Evolutionary conservation across 2,888 invertebrate genomes (phyloP).

Genomic region (Elgonia sp.): DNA sequence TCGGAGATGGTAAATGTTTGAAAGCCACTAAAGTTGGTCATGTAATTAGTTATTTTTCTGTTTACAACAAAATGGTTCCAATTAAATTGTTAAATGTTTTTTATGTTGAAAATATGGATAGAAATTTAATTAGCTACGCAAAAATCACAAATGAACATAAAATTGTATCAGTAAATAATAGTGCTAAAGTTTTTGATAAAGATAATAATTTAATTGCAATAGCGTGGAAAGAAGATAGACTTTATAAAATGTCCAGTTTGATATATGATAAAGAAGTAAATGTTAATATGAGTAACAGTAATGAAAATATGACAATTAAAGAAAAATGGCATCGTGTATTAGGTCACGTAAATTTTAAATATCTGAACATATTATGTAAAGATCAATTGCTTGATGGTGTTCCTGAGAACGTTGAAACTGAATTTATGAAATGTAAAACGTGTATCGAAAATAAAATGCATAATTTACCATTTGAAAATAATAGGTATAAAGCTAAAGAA

Average conservation of each 20-base stretch:
- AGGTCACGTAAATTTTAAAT: conserved; percentile 78
- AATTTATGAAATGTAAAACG: conserved; percentile 71
- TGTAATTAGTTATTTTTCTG: conserved; percentile 40
- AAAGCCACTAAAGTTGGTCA: conserved; percentile 61
- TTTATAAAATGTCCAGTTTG: conserved; percentile 62
- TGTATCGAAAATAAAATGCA: conserved; percentile 77
- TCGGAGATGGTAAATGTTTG: conserved; percentile 47
- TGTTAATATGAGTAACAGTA: conserved; percentile 16
- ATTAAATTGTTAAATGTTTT: conserved; percentile 52
- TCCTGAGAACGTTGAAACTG: conserved; percentile 70
- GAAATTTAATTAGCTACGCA: conserved; percentile 62
- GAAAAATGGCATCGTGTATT: conserved; percentile 53
- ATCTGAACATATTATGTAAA: conserved; percentile 73
- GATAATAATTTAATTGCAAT: conserved; percentile 65
- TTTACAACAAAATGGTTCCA: conserved; percentile 1
- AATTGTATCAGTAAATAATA: conserved; percentile 44
- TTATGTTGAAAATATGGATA: conserved; percentile 61
- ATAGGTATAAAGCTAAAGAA: conserved; percentile 73
- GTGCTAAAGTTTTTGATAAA: conserved; percentile 55
- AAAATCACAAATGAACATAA: conserved; percentile 60
- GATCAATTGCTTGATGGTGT: conserved; percentile 71
- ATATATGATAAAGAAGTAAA: not conserved
- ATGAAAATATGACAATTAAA: conserved; percentile 59
- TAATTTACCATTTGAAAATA: conserved; percentile 77
- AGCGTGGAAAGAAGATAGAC: conserved; percentile 60